phyloP scores from a whole-genome alignment of 2,888 invertebrate genomes.

The Acronicta aceris region DNA sequence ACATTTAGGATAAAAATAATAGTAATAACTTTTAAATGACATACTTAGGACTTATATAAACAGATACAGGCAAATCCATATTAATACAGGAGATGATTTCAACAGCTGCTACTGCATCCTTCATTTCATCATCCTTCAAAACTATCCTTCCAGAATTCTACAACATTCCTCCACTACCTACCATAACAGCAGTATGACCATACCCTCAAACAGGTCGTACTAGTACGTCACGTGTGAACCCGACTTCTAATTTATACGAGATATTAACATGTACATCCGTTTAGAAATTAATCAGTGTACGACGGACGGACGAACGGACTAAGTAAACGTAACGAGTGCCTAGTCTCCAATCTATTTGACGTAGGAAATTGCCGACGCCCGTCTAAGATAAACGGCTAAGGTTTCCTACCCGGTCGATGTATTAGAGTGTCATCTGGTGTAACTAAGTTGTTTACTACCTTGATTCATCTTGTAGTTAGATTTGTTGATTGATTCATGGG shows the following conservation, averaged over 20 bases:
- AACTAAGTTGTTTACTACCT: constrained; percentile 38
- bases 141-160: constrained; percentile 14
- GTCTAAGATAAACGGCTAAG: constrained; percentile 81
- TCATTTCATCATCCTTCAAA: constrained; percentile 4
- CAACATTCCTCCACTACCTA: constrained; percentile 6
- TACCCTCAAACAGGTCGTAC: constrained; percentile 15
- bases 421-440: constrained; percentile 59
- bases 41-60: not conserved
- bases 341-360: constrained; percentile 80
- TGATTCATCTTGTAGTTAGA: constrained; percentile 23
- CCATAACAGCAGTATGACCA: not conserved
- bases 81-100: not conserved
- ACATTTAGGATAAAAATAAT: no score
- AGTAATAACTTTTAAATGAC: no score
- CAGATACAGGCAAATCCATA: not conserved
- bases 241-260: constrained; percentile 67
- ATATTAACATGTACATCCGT: constrained; percentile 66
- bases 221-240: constrained; percentile 23
- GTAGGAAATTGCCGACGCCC: constrained; percentile 85
- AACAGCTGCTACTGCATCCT: not conserved
- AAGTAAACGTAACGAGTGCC: constrained; percentile 73
- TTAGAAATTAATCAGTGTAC: constrained; percentile 75
- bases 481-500: constrained; percentile 36
- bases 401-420: constrained; percentile 60
- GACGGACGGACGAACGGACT: constrained; percentile 65